Evolutionary conservation across 2,888 invertebrate species (phyloP), one percentile per base, ranked within the genome.

Genomic region (Dicyrtoma fusca): DNA sequence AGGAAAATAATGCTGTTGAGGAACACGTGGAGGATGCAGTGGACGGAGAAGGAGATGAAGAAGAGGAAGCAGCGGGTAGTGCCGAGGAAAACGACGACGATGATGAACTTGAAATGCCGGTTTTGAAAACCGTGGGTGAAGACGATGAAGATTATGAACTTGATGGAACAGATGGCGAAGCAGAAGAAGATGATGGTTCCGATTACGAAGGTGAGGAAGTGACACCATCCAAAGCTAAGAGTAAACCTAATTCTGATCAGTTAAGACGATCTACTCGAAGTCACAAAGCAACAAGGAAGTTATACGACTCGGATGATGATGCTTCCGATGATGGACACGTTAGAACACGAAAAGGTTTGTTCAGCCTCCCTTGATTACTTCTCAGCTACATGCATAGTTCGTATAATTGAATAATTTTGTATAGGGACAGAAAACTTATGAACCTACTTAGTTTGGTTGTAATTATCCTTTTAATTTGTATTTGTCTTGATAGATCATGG

Each of bases 71-170:
- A 49, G 69, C 61, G 42, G 68, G 59, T 34, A 74, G 73, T 11
- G 77, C 77, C 45, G 79, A 79, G 47, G 77, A 81, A 19, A 79
- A 81, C 68, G 82, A 80, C 70, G 82, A 81, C 47, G 81, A 81
- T 51, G 71, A 75, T 0, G 75, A 75, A 4, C 72, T 68, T 13
- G 62, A 66, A 77, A 47, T 78, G 80, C 59, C 66, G 6, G 21
- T 21, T 42, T 42, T 80, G 81, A 69, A 76, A 81, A 66, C 77
- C 75, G 8, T 34, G n/a, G 25, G 59, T 25, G 76, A 79, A 42
- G 78, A 75, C 6, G 81, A 81, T 19, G 81, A 81, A 8, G 81
- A 81, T 14, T 65, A 73, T 34, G 81, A 81, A 73, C 75, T 77
- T 70, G 76, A 79, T 63, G 34, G 34, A 8, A 34, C 34, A 34